Base-by-base conservation (phyloP, 2,797 vertebrate species). In the Megalops cyprinoides region DNA sequence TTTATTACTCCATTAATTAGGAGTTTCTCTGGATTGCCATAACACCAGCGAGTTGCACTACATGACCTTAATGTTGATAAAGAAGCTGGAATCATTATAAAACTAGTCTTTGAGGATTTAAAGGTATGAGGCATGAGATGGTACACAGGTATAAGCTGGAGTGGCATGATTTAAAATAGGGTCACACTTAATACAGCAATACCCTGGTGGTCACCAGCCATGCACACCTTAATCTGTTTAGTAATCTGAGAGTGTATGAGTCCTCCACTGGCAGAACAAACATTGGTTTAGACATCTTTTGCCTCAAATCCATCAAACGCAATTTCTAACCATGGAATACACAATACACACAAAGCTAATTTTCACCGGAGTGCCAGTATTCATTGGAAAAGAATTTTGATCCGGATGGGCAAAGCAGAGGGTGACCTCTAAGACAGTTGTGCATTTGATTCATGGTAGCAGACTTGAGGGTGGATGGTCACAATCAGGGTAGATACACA, bases 221-320 rank as follows among this genome's bases (percentile, higher is more conserved):
- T 20, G 1, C 10, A 81, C 73, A 42, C 12, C 42, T 46, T 23
- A 74, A 67, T 48, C 79, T 76, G 56, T 49, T 76, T 75, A 76
- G 58, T 48, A 69, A 81, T 53, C 56, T 65, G 56, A 76, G 58
- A 39, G 44, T 23, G 28, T 18, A 8, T 23, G 49, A 67, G 73
- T 20, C 18, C 6, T 69, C 58, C 14, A 39, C 9, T 42, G 55
- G 6, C 74, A 74, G 71, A 31, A 74, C n/a, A 28, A 48, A 74
- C 71, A 48, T 49, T 49, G 71, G 42, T 46, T 48, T 25, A 31
- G 71, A 74, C 44, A 74, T 74, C 23, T 73, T 65, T 44, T 46
- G 69, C 69, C 67, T 44, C 20, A n/a, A 44, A 23, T 71, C 39
- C 67, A 71, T 42, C 4, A 20, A 71, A 71, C 23, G 37, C 67